Percentiles rank a stretch among this genome's conserved stretches.
Conservation (phyloP, 2,888 invertebrate species). For the Trissoscelio sp. region DNA sequence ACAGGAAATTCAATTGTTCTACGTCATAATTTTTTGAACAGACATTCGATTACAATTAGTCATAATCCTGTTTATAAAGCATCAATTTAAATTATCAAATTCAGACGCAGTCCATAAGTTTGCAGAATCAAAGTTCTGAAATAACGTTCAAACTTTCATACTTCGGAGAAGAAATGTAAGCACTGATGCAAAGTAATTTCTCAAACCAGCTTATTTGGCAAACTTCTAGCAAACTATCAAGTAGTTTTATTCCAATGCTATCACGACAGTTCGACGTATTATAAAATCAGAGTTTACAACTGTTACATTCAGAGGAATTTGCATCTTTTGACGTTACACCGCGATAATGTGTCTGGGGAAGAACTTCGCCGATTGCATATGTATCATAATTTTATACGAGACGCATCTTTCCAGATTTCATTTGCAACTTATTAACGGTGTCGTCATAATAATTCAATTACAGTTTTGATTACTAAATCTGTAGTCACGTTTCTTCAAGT, state of each 20-base stretch:
- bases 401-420: slow-evolving; percentile 3
- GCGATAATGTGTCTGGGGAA: slow-evolving; percentile 30
- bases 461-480: no score
- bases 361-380: slow-evolving; percentile 33
- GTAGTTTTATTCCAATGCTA: slow-evolving; percentile 62
- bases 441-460: no score
- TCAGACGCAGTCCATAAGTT: slow-evolving; percentile 50
- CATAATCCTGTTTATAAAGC: slow-evolving; percentile 52
- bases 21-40: neutral
- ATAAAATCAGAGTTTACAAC: slow-evolving; percentile 61
- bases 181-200: slow-evolving; percentile 62
- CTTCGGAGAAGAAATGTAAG: slow-evolving; percentile 63
- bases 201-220: slow-evolving; percentile 63
- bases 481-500: no score
- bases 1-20: no score
- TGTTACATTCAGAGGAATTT: slow-evolving; percentile 52
- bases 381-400: slow-evolving; percentile 47
- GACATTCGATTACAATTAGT: slow-evolving; percentile 45
- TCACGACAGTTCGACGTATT: slow-evolving; percentile 63
- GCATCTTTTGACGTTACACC: slow-evolving; percentile 38
- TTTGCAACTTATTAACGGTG: no score
- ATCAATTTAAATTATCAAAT: slow-evolving; percentile 60
- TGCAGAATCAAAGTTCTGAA: slow-evolving; percentile 62
- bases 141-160: slow-evolving; percentile 63
- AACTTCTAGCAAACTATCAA: slow-evolving; percentile 60